Evolutionary conservation across 2,113 vertebrate genomes (phyloP).

Genomic region (Hemicordylus capensis): DNA sequence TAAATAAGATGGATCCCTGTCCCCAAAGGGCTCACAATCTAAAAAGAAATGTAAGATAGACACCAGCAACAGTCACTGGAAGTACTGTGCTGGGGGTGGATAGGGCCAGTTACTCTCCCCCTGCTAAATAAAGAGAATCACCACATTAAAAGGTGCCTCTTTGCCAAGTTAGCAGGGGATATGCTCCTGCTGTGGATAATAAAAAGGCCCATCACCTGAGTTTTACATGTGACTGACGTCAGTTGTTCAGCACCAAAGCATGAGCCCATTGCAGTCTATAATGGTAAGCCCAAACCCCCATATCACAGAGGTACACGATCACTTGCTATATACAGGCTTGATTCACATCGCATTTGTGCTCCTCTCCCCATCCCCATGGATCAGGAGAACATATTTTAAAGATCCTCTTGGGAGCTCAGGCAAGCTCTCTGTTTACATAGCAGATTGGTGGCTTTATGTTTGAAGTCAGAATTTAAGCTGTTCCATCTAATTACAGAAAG

Average conservation of each 20-base stretch:
- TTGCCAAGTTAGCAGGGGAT: too few species aligned
- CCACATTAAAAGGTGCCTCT: too few species aligned
- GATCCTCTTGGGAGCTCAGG: slow-evolving; percentile 61
- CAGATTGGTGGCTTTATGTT: slow-evolving; percentile 71
- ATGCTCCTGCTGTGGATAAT: not conserved
- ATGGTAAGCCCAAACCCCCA: not conserved
- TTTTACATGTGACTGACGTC: not conserved
- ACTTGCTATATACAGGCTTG: slow-evolving; percentile 10
- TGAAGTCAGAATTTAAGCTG: slow-evolving; percentile 73
- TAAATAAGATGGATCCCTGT: too few species aligned
- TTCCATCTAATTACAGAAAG: slow-evolving; percentile 70
- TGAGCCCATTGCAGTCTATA: not conserved
- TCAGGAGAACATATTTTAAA: slow-evolving; percentile 64
- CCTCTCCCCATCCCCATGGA: slow-evolving; percentile 17
- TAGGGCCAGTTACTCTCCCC: too few species aligned
- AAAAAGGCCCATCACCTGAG: not conserved
- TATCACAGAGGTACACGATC: slow-evolving; percentile 8
- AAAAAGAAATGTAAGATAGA: too few species aligned
- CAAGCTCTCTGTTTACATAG: slow-evolving; percentile 70
- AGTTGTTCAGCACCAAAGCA: not conserved
- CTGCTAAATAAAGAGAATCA: too few species aligned
- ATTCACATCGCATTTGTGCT: too few species aligned
- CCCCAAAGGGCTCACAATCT: too few species aligned
- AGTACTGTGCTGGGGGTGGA: too few species aligned
- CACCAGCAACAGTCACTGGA: too few species aligned